Evolutionary conservation across 2,113 vertebrate genomes (phyloP).

Genomic region (Oryzias celebensis): DNA sequence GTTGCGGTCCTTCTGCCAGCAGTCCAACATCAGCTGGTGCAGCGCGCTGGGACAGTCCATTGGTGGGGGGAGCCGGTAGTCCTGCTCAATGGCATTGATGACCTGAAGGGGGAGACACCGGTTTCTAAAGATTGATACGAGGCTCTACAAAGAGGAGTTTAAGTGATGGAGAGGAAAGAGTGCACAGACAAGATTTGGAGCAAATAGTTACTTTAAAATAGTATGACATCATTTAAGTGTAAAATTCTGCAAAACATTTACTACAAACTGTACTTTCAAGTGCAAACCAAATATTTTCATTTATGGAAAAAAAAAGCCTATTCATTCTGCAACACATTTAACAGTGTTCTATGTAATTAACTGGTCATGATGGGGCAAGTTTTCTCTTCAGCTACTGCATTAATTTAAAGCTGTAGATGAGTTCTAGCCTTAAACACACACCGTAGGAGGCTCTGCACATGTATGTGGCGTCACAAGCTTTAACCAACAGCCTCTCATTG

Average conservation of each 20-base stretch:
- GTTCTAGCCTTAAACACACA: too few relatives aligned
- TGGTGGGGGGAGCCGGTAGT: slow-evolving; percentile 92
- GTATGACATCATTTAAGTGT: not conserved
- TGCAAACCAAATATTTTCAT: too few relatives aligned
- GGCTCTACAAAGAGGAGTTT: slow-evolving; percentile 19
- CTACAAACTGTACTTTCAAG: too few relatives aligned
- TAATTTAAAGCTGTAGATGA: too few relatives aligned
- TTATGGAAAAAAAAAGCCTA: too few relatives aligned
- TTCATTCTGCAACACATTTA: too few relatives aligned
- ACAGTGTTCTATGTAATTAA: too few relatives aligned
- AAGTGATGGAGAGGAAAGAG: slow-evolving; percentile 6
- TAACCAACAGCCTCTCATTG: too few relatives aligned
- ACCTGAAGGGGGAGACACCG: slow-evolving; percentile 81
- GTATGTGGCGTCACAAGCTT: too few relatives aligned
- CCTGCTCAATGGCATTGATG: slow-evolving; percentile 97
- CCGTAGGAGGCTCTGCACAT: too few relatives aligned
- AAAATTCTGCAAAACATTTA: not conserved
- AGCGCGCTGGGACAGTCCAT: slow-evolving; percentile 97
- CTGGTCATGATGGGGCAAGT: too few relatives aligned
- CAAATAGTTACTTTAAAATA: not conserved
- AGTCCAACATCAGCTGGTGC: slow-evolving; percentile 98
- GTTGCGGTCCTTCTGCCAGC: slow-evolving; percentile 99
- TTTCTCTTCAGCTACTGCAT: too few relatives aligned
- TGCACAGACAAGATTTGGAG: slow-evolving; percentile 3
- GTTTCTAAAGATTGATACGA: slow-evolving; percentile 47